Evolutionary conservation across 2,797 vertebrate species (phyloP).

Genomic region (Balearica regulorum): DNA sequence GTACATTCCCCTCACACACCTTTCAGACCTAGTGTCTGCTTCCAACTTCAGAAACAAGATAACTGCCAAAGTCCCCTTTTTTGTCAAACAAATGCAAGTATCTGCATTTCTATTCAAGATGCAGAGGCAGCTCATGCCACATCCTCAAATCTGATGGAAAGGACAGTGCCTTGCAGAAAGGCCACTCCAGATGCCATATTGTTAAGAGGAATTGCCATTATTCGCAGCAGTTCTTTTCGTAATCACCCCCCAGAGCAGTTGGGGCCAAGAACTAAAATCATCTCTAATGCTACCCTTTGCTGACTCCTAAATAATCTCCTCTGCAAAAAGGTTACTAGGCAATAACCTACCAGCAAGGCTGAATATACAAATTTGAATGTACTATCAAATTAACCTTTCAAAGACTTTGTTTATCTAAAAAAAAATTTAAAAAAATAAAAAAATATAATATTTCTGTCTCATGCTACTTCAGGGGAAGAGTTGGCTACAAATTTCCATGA

Average conservation of each 20-base stretch:
- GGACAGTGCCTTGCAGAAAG: background rate
- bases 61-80: background rate
- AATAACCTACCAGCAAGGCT: background rate
- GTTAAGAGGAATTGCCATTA: background rate
- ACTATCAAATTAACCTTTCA: background rate
- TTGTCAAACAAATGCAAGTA: background rate
- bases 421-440: background rate
- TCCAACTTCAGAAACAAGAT: background rate
- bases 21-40: background rate
- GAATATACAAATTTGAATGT: background rate
- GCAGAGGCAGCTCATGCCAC: background rate
- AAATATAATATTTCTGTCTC: background rate
- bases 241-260: background rate
- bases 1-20: background rate
- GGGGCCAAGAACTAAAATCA: background rate
- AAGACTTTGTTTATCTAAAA: background rate
- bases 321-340: background rate
- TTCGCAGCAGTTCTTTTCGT: background rate
- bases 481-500: background rate
- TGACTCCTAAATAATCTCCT: background rate
- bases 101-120: background rate
- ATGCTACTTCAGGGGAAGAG: background rate
- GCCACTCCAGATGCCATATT: background rate
- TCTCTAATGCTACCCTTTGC: background rate
- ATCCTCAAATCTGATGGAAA: background rate